phyloP scores from a whole-genome alignment of 2,797 vertebrate species.

The Eulemur rubriventer region DNA sequence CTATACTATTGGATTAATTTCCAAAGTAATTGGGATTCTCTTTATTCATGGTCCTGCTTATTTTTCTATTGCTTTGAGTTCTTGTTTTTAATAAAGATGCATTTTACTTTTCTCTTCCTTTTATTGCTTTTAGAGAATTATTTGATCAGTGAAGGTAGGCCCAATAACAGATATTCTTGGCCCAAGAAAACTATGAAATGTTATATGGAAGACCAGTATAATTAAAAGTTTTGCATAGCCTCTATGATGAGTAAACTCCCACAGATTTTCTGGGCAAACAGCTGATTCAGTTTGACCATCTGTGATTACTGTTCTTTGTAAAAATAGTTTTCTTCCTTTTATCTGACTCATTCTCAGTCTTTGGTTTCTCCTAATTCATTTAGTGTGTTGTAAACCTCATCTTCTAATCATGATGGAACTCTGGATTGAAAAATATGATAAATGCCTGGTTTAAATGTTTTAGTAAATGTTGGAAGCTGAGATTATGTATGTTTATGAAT shows the following conservation, averaged over 20 bases:
- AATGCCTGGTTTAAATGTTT: conserved; percentile 36
- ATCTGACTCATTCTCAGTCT: conserved; percentile 25
- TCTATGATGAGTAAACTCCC: conserved; percentile 74
- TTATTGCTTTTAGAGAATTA: not conserved
- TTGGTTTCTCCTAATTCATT: conserved; percentile 6
- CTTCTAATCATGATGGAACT: not conserved
- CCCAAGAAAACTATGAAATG: conserved; percentile 43
- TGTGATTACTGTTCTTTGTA: conserved; percentile 65
- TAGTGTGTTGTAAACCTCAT: not conserved
- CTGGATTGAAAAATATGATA: conserved; percentile 24
- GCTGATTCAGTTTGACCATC: conserved; percentile 69
- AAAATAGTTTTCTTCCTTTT: conserved; percentile 62
- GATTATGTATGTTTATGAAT: not conserved
- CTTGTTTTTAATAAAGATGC: not conserved
- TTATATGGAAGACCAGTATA: conserved; percentile 65
- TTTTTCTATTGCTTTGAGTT: not conserved
- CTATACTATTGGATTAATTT: not conserved
- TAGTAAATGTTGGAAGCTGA: conserved; percentile 11
- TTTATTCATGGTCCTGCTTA: not conserved
- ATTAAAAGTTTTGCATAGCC: conserved; percentile 79
- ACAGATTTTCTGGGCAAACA: conserved; percentile 71
- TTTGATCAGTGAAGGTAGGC: conserved; percentile 19
- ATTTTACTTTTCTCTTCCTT: not conserved
- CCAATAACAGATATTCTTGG: conserved; percentile 47
- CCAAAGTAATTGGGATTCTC: not conserved